phyloP scores from a whole-genome alignment of 2,888 invertebrate genomes.

The Erynnis tages region DNA sequence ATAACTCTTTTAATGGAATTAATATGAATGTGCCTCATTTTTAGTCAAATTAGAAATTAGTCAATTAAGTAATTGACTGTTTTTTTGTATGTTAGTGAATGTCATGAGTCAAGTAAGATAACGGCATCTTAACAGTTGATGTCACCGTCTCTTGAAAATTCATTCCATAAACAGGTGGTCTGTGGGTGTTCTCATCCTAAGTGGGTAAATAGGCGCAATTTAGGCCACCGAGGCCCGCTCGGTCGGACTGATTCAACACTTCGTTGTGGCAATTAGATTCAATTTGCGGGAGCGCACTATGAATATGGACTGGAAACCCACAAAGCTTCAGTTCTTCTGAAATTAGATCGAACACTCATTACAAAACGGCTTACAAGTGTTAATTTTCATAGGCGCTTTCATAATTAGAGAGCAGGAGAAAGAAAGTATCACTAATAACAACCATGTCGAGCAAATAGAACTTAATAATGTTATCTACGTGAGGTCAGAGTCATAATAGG shows the following conservation, averaged over 20 bases:
- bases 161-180: slow-evolving; percentile 66
- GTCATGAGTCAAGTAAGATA: slow-evolving; percentile 35
- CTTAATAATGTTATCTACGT: slow-evolving; percentile 14
- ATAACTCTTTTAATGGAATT: too few species aligned
- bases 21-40: too few species aligned
- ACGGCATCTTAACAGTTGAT: slow-evolving; percentile 47
- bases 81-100: too few species aligned
- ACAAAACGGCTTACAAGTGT: slow-evolving; percentile 34
- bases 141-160: slow-evolving; percentile 51
- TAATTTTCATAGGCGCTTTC: slow-evolving; percentile 31
- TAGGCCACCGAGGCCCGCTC: slow-evolving; percentile 58
- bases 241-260: slow-evolving; percentile 76
- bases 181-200: slow-evolving; percentile 70
- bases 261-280: slow-evolving; percentile 79
- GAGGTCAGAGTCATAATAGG: slow-evolving; percentile 6
- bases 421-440: slow-evolving; percentile 15
- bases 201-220: slow-evolving; percentile 76
- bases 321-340: slow-evolving; percentile 64
- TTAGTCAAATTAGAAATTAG: too few species aligned
- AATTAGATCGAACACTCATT: slow-evolving; percentile 42
- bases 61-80: too few species aligned
- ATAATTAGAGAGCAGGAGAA: slow-evolving; percentile 30
- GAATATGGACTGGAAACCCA: slow-evolving; percentile 59
- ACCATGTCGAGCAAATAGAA: slow-evolving; percentile 14
- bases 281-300: slow-evolving; percentile 69